Conservation (phyloP, 2,797 vertebrate genomes). For the Melanotaenia boesemani region DNA sequence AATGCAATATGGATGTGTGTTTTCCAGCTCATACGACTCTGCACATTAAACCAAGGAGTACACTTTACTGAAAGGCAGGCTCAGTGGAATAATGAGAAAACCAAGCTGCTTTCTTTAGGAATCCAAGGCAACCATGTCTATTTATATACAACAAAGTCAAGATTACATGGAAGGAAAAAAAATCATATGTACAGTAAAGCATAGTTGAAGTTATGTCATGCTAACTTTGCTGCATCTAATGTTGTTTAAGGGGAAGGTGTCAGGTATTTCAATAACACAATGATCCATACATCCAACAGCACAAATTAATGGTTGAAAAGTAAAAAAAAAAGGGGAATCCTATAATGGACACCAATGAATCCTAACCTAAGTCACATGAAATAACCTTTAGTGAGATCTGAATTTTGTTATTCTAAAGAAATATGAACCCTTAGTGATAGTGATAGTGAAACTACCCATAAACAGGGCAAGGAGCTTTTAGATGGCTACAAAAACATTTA, state of each 20-base stretch:
- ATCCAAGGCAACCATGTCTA: neutral
- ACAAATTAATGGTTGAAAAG: neutral
- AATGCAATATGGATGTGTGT: neutral
- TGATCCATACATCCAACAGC: neutral
- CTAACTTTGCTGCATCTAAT: neutral
- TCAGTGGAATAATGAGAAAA: neutral
- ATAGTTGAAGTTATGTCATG: neutral
- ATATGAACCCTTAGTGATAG: too few relatives aligned
- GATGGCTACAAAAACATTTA: neutral
- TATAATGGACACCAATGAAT: neutral
- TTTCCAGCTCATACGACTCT: too few relatives aligned
- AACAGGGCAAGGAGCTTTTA: neutral
- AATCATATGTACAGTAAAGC: neutral
- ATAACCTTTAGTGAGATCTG: neutral
- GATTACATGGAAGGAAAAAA: neutral
- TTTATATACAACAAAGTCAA: neutral
- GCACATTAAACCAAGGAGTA: neutral
- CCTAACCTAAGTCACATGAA: neutral
- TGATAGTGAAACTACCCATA: neutral
- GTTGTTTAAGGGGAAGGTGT: neutral
- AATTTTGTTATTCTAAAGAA: neutral
- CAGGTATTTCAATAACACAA: neutral
- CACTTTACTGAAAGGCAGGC: neutral
- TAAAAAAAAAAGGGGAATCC: neutral
- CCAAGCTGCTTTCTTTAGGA: neutral